Evolutionary conservation across 2,113 vertebrate species (phyloP), one percentile per base, ranked within the genome.

Genomic region (Lathamus discolor): DNA sequence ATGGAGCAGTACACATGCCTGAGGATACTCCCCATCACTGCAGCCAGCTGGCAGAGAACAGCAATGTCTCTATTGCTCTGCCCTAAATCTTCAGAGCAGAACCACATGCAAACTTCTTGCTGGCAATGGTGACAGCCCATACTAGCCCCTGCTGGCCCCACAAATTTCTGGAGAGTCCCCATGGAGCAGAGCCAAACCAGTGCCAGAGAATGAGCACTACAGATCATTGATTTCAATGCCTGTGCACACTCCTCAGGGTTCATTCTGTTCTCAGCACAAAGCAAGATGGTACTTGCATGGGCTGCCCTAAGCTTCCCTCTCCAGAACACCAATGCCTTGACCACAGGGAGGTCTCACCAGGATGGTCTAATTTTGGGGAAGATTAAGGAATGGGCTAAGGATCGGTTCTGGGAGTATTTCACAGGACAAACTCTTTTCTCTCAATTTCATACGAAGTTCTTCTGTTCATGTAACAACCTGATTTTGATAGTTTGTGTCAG

Each of bases 201-300:
- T 59, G 67, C 62, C 75, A 46, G 14, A 61, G 23, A 61, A 66
- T 0, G 29, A 83, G 39, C 29, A 14, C 33, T 19, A 39, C 39
- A 48, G 17, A 20, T 6, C 49, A 35, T 3, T 0, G 2, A 33
- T 66, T 57, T 31, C 39, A 31, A 17, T 0, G 4, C 69, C 31
- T 20, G 46, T 0, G 1, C 13, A 1, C 1, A 1, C 17, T 29
- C 39, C 49, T 12, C 39, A 39, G 10, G 1, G 11, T 51, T 69
- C 67, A 12, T 4, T 44, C 13, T 0, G 0, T 66, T 54, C 51
- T 49, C 39, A 86, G 54, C 49, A 77, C 13, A 39, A 88, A 72
- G 14, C 7, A 73, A 73, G 49, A 54, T 5, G 15, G 11, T n/a
- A 28, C n/a, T 67, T 49, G 24, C n/a, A 62, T 1, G 20, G 37